These are phyloP conservation scores for Garra rufa DNA, from an alignment of 2,113 vertebrate genomes.

Conservation along the genomic window DNA sequence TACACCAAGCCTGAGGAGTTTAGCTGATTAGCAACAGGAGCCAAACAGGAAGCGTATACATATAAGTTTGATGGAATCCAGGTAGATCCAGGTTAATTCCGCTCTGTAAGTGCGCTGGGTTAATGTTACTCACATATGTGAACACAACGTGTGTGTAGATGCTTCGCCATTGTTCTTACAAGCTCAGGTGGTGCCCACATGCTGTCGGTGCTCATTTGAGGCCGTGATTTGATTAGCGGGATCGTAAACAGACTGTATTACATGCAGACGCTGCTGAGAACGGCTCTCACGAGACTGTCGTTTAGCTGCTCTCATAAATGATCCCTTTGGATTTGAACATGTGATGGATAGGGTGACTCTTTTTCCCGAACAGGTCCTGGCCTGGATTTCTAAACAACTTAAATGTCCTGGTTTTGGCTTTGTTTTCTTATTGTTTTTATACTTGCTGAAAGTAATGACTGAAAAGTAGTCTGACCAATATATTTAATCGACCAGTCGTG, in stretches of 20 bases:
- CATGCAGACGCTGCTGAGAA: conserved; percentile 7
- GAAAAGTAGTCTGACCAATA: background rate
- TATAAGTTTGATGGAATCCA: background rate
- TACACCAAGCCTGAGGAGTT: background rate
- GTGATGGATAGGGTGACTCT: conserved; percentile 21
- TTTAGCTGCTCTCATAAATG: conserved; percentile 8
- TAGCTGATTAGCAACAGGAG: conserved; percentile 13
- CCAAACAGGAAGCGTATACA: background rate
- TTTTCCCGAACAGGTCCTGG: background rate
- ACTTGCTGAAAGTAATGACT: background rate
- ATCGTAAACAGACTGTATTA: conserved; percentile 40
- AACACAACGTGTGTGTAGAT: background rate
- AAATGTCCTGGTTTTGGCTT: background rate
- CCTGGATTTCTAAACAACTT: background rate
- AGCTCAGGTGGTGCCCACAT: conserved; percentile 45
- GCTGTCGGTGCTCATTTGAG: conserved; percentile 25
- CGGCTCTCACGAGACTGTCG: background rate
- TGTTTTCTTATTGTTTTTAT: background rate
- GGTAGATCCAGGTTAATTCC: background rate
- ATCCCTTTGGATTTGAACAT: background rate
- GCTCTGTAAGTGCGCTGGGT: background rate
- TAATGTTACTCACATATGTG: conserved; percentile 10
- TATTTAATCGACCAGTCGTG: background rate
- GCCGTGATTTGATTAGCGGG: conserved; percentile 16
- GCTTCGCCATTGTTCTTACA: background rate